Evolutionary conservation across 2,888 invertebrate species (phyloP).

Genomic region (Erynnis tages): DNA sequence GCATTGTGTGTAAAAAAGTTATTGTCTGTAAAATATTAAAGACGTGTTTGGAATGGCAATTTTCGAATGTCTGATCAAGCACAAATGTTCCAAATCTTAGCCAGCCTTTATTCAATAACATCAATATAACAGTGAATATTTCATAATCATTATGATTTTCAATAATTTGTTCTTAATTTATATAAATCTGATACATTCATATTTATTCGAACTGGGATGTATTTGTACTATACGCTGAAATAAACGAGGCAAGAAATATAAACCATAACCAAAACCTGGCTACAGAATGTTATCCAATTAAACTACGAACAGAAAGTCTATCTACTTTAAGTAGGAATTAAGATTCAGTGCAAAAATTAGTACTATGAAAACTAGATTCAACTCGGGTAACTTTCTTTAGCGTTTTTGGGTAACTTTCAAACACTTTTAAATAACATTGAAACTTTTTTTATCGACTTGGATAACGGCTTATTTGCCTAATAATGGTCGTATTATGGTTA

Average conservation of each 20-base stretch:
- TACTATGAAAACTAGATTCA: no score
- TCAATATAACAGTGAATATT: slow-evolving; percentile 7
- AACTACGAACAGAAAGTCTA: not conserved
- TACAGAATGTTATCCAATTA: not conserved
- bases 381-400: no score
- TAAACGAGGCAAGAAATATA: slow-evolving; percentile 24
- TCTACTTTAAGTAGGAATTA: no score
- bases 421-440: no score
- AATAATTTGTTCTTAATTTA: slow-evolving; percentile 25
- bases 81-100: slow-evolving; percentile 4
- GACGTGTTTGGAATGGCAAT: slow-evolving; percentile 3
- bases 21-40: no score
- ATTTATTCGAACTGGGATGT: slow-evolving; percentile 21
- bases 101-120: not conserved
- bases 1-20: no score
- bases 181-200: slow-evolving; percentile 20
- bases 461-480: no score
- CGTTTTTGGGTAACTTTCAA: no score
- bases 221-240: slow-evolving; percentile 16
- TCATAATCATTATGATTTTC: slow-evolving; percentile 1
- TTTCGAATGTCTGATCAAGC: not conserved
- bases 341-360: no score
- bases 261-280: slow-evolving; percentile 16
- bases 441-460: no score
- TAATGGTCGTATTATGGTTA: no score